A percentile compares a stretch with the other conserved stretches of the same genome.
Conservation (phyloP, 2,113 vertebrate genomes). For the Lepidiolamprologus cunningtoni region DNA sequence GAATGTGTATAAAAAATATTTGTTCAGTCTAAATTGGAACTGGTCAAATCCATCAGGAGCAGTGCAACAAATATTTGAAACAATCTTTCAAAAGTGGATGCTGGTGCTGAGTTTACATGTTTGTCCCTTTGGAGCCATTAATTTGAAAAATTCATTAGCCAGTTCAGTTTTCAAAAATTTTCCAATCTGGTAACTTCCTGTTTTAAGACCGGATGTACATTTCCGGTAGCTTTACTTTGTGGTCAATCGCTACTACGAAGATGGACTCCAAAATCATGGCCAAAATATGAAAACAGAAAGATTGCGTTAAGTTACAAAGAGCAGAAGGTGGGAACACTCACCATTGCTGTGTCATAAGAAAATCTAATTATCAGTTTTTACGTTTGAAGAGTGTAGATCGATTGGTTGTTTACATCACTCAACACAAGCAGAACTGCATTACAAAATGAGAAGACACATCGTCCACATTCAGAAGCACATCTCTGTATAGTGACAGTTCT, state of each 20-base stretch:
- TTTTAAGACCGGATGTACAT: background rate
- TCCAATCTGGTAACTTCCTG: background rate
- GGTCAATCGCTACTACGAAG: fast-evolving
- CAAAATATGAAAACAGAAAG: background rate
- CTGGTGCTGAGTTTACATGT: background rate
- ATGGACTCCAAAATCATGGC: background rate
- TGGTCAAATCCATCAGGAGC: background rate
- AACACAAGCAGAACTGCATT: no score
- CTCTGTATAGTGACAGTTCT: background rate
- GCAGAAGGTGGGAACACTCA: background rate
- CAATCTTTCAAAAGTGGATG: background rate
- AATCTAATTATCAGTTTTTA: background rate
- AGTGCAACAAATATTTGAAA: background rate
- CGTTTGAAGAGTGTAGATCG: background rate
- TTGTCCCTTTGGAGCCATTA: background rate
- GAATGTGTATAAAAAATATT: background rate
- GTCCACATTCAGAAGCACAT: background rate
- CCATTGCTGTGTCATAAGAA: background rate
- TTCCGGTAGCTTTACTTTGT: background rate
- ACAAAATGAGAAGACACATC: background rate
- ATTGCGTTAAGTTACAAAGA: background rate
- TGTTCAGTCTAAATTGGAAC: background rate
- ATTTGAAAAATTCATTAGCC: background rate
- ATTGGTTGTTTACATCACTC: no score
- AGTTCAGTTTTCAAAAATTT: background rate